These are phyloP conservation scores for Mesocentrotus franciscanus DNA, from an alignment of 53 echinoderm and acorn worm species.

Conservation along the genomic window DNA sequence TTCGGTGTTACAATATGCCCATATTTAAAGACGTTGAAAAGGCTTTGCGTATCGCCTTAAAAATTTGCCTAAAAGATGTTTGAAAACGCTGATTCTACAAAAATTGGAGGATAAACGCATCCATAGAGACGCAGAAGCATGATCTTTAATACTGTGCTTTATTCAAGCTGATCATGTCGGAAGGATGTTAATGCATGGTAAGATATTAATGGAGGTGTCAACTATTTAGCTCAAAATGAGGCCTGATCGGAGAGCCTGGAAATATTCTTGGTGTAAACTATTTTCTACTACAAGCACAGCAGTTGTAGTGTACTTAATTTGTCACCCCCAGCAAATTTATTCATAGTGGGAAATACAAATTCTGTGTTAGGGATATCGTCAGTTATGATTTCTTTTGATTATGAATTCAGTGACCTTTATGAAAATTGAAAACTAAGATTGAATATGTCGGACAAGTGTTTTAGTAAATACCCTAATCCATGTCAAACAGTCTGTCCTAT, in stretches of 20 bases:
- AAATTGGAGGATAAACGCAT: no score
- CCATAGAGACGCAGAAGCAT: no score
- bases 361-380: not conserved
- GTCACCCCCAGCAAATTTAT: not conserved
- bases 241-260: not conserved
- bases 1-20: no score
- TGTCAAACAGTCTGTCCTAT: not conserved
- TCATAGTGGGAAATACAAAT: not conserved
- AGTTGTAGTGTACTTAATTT: not conserved
- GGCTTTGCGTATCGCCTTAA: no score
- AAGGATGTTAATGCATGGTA: not conserved
- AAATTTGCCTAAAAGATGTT: no score
- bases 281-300: not conserved
- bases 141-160: not conserved
- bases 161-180: not conserved
- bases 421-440: not conserved
- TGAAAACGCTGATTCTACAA: no score
- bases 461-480: not conserved
- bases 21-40: no score
- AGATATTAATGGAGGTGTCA: not conserved
- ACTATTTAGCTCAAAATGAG: not conserved
- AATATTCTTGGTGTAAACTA: not conserved
- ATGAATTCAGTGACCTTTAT: constrained; percentile 32
- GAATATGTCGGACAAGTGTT: constrained; percentile 15
- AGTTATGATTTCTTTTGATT: not conserved